Conservation (phyloP, 2,888 invertebrate genomes). For the Synanthedon vespiformis region DNA sequence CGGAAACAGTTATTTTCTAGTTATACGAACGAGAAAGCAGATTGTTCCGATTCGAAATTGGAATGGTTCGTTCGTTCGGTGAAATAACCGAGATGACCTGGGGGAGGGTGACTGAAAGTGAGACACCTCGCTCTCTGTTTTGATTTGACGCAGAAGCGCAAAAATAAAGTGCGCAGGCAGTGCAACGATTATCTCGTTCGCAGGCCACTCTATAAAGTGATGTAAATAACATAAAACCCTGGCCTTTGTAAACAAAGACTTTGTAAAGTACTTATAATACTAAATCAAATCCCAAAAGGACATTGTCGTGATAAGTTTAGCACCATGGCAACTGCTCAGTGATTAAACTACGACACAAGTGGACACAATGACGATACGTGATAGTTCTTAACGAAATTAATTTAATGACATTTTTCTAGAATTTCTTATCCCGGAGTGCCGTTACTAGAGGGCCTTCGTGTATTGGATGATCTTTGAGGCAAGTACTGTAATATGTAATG, state of each 20-base stretch:
- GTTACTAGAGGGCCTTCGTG: constrained; percentile 46
- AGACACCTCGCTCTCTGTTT: constrained; percentile 11
- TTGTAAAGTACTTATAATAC: constrained; percentile 23
- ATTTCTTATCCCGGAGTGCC: constrained; percentile 42
- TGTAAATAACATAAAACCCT: constrained; percentile 55
- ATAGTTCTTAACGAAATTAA: constrained; percentile 21
- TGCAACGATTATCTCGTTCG: constrained; percentile 63
- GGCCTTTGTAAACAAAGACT: constrained; percentile 46
- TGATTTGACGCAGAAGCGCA: constrained; percentile 59
- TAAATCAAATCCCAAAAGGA: constrained; percentile 12
- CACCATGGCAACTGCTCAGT: constrained; percentile 49
- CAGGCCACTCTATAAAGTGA: constrained; percentile 52
- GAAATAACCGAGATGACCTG: no score
- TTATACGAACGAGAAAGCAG: background rate
- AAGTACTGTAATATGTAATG: constrained; percentile 32
- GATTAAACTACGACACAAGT: constrained; percentile 53
- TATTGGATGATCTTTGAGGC: constrained; percentile 68
- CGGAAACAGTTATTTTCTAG: background rate
- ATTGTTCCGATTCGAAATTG: no score
- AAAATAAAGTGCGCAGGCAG: constrained; percentile 64
- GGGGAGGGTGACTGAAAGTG: no score
- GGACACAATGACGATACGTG: constrained; percentile 48
- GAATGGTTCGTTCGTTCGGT: no score
- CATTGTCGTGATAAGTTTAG: constrained; percentile 34
- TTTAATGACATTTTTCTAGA: constrained; percentile 27